Base-by-base conservation (phyloP, 2,113 vertebrate species). In the Orientallactaga bullata region DNA sequence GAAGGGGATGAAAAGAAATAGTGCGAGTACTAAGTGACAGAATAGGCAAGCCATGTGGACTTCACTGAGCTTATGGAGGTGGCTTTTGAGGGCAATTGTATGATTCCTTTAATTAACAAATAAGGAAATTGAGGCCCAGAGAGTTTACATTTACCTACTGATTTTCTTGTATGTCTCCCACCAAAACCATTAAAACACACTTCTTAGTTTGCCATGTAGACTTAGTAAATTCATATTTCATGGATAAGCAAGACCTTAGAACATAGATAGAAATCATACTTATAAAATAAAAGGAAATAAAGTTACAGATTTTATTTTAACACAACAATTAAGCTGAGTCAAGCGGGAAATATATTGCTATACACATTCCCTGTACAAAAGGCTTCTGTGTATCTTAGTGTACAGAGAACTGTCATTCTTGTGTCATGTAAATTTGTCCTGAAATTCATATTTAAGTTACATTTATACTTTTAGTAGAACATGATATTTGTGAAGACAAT, bases 381-480 rank as follows among this genome's bases (percentile, higher is more conserved):
- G 12, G 30, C 30, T 66, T 86, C 42, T 17, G 72, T 17, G 17
- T 35, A 68, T 47, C n/a, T 85, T 51, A 23, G 1, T 18, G 6
- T 68, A n/a, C 32, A 78, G 39, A 30, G 69, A 65, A 77, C 85
- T 58, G 26, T 30, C 42, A 66, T 69, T 47, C 12, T 26, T 60
- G 12, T 63, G 30, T 24, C 15, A 68, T 71, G 68, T 66, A 18
- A 82, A 65, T 55, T 28, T 77, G 10, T 61, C 24, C 83, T 91
- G 32, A 89, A 86, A 78, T 87, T 81, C 72, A 63, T 37, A 65
- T 58, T 84, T 78, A 91, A 66, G 71, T 42, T 87, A 68, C 32
- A 47, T 47, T 47, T 47, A 47, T 47, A 55, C 10, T 79, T 89
- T 86, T 32, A 55, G 32, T 81, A 39, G 80, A 77, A 60, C 72